A percentile compares a stretch with the other conserved stretches of the same genome.
Evolutionary conservation across 2,797 vertebrate species (phyloP).

Genomic region (Tenualosa thibaudeaui): DNA sequence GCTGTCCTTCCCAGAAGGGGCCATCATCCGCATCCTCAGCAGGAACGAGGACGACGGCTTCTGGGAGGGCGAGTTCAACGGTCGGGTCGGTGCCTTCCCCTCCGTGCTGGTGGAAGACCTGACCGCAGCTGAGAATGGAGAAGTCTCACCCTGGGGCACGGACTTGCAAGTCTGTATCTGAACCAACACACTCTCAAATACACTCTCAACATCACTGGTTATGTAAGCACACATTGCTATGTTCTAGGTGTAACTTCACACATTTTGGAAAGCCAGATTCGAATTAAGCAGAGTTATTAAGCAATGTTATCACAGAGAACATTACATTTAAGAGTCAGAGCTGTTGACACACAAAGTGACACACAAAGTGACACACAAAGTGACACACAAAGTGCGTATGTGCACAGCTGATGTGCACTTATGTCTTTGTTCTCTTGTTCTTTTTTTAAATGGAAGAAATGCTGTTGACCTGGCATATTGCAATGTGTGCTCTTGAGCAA

Average conservation of each 20-base stretch:
- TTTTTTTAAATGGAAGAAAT: not conserved
- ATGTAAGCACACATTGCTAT: not conserved
- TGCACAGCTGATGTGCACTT: not conserved
- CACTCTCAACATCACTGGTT: not conserved
- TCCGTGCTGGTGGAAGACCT: slow-evolving; percentile 93
- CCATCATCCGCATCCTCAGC: slow-evolving; percentile 93
- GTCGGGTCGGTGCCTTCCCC: slow-evolving; percentile 86
- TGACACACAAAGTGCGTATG: too few relatives aligned
- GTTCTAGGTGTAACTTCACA: not conserved
- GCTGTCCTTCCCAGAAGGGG: slow-evolving; percentile 92
- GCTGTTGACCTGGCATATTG: not conserved
- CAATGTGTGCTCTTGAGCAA: not conserved
- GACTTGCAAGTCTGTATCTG: not conserved
- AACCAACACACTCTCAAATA: not conserved
- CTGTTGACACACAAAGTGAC: not conserved
- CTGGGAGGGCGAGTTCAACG: slow-evolving; percentile 94
- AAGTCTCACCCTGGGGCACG: slow-evolving; percentile 40
- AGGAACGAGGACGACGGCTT: slow-evolving; percentile 96
- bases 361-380: not conserved
- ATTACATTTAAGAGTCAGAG: not conserved
- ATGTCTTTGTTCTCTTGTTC: not conserved
- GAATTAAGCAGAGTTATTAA: not conserved
- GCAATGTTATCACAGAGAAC: not conserved
- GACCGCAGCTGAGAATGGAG: slow-evolving; percentile 75
- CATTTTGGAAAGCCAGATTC: not conserved